phyloP scores from a whole-genome alignment of 23 tunicate species.

The Styela clava region DNA sequence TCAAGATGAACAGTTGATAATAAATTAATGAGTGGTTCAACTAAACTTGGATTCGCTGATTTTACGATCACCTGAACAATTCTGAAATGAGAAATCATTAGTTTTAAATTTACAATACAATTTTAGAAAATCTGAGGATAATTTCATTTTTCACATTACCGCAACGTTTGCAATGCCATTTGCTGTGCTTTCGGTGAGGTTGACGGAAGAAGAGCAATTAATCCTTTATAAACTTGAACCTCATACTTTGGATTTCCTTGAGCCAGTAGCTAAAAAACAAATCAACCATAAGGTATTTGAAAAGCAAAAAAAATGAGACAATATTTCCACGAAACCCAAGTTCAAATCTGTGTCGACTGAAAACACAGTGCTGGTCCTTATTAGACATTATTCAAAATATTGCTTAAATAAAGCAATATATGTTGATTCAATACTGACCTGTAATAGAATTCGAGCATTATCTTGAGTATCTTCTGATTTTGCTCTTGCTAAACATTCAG shows the following conservation, averaged over 20 bases:
- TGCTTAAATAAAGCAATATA: too few species aligned
- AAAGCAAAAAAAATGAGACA: neutral
- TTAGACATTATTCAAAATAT: neutral
- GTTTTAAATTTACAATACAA: neutral
- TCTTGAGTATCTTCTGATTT: conserved; percentile 69
- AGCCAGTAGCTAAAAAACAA: conserved; percentile 37
- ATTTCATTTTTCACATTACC: conserved; percentile 1
- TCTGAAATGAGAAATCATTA: conserved; percentile 26
- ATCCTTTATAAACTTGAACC: conserved; percentile 88
- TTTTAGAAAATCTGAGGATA: neutral
- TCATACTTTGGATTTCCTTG: conserved; percentile 94
- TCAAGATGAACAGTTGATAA: conserved; percentile 75
- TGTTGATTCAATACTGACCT: too few species aligned
- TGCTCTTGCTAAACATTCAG: conserved; percentile 92
- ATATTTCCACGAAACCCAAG: too few species aligned
- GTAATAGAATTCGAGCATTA: conserved; percentile 46
- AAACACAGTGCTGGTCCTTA: too few species aligned
- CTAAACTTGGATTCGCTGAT: conserved; percentile 68
- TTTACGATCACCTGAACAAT: conserved; percentile 69
- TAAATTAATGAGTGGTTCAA: conserved; percentile 77
- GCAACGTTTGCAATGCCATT: conserved; percentile 78
- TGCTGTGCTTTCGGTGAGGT: conserved; percentile 97
- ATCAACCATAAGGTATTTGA: neutral
- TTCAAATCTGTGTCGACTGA: too few species aligned
- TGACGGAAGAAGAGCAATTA: conserved; percentile 88